Percentiles rank a stretch among this genome's conserved stretches.
Conservation (phyloP, 2,888 invertebrate genomes). For the Torymus auratus region DNA sequence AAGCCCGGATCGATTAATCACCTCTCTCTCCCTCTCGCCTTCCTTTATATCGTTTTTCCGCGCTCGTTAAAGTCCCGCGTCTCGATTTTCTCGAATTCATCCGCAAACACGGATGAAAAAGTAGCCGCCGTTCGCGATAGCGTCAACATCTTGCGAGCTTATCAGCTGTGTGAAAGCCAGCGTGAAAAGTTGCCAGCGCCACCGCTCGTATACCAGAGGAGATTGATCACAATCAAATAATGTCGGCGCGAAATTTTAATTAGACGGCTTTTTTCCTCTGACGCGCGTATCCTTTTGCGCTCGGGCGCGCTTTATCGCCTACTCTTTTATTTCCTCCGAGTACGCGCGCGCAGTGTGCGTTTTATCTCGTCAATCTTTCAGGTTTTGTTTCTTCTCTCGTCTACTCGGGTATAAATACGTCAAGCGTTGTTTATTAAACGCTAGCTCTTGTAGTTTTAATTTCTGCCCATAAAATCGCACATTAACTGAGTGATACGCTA, state of each 20-base stretch:
- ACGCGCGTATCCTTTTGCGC: background rate
- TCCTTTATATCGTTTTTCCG: conserved; percentile 14
- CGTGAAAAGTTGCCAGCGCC: conserved; percentile 42
- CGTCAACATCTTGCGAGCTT: conserved; percentile 28
- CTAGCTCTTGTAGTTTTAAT: too few relatives aligned
- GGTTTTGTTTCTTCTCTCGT: too few relatives aligned
- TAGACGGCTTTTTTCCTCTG: conserved; percentile 28
- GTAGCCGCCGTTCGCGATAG: background rate
- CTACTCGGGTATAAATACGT: too few relatives aligned
- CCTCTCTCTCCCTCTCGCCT: background rate
- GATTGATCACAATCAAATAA: conserved; percentile 51
- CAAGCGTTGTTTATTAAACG: too few relatives aligned
- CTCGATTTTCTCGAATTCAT: conserved; percentile 33
- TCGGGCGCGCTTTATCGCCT: background rate
- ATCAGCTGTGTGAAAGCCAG: conserved; percentile 2
- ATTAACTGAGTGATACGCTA: too few relatives aligned
- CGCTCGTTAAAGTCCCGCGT: conserved; percentile 26
- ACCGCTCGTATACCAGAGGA: background rate
- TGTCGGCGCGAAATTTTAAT: conserved; percentile 40
- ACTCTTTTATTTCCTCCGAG: background rate
- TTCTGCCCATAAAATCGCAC: too few relatives aligned
- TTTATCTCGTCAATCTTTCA: background rate
- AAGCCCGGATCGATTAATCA: conserved; percentile 38
- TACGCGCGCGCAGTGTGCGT: background rate
- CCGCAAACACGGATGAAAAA: conserved; percentile 3